These are phyloP conservation scores for Graphium colonna DNA, from an alignment of 2,888 invertebrate genomes.

Conservation along the genomic window DNA sequence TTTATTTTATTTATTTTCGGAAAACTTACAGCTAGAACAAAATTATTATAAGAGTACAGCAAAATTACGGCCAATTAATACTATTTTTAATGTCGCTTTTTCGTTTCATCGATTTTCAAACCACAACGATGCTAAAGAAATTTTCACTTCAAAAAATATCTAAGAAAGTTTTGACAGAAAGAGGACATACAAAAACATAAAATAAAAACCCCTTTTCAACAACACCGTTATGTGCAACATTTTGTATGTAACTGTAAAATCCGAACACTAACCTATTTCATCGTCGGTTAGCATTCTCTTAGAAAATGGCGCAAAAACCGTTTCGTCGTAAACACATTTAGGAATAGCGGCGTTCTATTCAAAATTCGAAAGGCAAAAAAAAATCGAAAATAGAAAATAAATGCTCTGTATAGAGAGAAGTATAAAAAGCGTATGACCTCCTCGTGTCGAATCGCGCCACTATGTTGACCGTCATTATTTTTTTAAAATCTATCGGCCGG, in stretches of 20 bases:
- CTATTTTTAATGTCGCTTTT: no score
- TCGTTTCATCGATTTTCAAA: no score
- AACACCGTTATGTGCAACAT: no score
- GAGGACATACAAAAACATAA: no score
- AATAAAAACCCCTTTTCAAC: no score
- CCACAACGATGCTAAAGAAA: no score
- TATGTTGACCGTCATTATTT: conserved; percentile 20
- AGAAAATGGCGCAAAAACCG: conserved; percentile 14
- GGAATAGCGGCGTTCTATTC: conserved; percentile 19
- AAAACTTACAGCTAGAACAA: no score
- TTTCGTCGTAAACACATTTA: conserved; percentile 22
- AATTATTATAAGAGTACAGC: no score
- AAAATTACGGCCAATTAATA: no score
- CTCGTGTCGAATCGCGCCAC: conserved; percentile 27
- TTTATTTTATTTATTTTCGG: no score
- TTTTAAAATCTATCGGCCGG: conserved; percentile 14
- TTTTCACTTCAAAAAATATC: no score
- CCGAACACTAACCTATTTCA: conserved; percentile 3
- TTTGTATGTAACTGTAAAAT: conserved; percentile 13
- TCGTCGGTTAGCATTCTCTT: conserved; percentile 1
- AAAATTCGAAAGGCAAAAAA: neutral
- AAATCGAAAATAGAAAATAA: conserved; percentile 13
- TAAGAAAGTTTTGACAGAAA: no score
- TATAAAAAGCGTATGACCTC: conserved; percentile 25
- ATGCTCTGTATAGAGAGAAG: conserved; percentile 14